Evolutionary conservation across 2,888 invertebrate genomes (phyloP).

Genomic region (Creontiades dilutus): DNA sequence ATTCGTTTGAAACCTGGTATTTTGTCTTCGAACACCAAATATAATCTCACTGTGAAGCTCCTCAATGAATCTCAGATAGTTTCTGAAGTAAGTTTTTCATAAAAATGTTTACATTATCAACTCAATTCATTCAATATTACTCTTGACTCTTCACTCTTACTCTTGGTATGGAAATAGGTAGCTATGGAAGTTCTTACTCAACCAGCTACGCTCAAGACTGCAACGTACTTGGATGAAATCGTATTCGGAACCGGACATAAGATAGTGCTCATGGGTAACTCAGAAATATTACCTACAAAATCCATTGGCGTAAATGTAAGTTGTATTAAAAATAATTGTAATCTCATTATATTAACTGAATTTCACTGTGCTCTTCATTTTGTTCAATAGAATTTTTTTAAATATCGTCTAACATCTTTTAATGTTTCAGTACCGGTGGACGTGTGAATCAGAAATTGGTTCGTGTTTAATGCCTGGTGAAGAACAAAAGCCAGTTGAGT

Average conservation of each 20-base stretch:
- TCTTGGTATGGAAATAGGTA: constrained; percentile 24
- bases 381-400: background rate
- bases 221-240: constrained; percentile 56
- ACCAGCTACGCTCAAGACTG: constrained; percentile 38
- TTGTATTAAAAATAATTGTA: too few species aligned
- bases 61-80: constrained; percentile 32
- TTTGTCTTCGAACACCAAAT: constrained; percentile 52
- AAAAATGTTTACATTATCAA: background rate
- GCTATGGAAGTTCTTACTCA: constrained; percentile 29
- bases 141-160: too few species aligned
- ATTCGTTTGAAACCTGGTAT: constrained; percentile 33
- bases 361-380: background rate
- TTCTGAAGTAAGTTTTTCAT: constrained; percentile 16
- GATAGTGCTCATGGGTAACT: constrained; percentile 45
- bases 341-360: too few species aligned
- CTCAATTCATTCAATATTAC: too few species aligned
- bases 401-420: background rate
- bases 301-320: background rate
- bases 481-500: constrained; percentile 24
- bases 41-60: constrained; percentile 49
- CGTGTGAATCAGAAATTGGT: constrained; percentile 50
- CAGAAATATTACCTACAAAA: constrained; percentile 31
- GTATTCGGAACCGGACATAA: constrained; percentile 64
- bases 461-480: constrained; percentile 60
- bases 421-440: constrained; percentile 60